Base-by-base conservation (phyloP, 2,888 invertebrate genomes). In the Meloe dianella region DNA sequence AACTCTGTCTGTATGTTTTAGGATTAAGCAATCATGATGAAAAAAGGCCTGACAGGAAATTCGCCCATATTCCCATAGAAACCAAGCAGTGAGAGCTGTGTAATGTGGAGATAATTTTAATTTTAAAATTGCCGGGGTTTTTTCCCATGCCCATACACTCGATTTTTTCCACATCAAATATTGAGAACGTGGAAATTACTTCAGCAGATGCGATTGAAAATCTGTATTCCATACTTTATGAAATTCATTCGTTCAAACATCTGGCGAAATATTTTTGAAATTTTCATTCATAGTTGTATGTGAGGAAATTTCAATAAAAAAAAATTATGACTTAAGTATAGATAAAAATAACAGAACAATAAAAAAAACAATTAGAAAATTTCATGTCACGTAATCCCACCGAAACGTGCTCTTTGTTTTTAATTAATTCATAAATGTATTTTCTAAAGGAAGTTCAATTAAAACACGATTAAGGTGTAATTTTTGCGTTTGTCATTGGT, bases 381-480 rank as follows among this genome's bases (percentile, higher is more conserved):
- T 47, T 41, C 27, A 12, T 22, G 60, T 60, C 64, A 65, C 64
- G 64, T 61, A 41, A 65, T 65, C 20, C 41, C 1, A 29, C 24
- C 17, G 22, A 47, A 63, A 57, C 58, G 47, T 47, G 54, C 60
- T 59, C 60, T 51, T 59, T 56, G 24, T 22, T 47, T 64, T 56
- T 61, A 65, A 60, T 65, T 65, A 65, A 65, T 65, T 65, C 64
- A 61, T 63, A 65, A 64, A 65, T 51, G 32, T 61, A 41, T 38
- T 60, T 60, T 56, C 54, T 51, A 35, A 24, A 30, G 64, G 57
- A 62, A 35, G 56, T 17, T 29, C 59, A 56, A 65, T 64, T 64
- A 64, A 60, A 64, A n/a, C 58, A 57, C 29, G 38, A 59, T 65
- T 65, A 65, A 65, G 47, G 41, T 57, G 47, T 58, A 29, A 58